These are phyloP conservation scores for Mesembrinibis cayennensis DNA, from an alignment of 2,113 vertebrate species.

Conservation along the genomic window DNA sequence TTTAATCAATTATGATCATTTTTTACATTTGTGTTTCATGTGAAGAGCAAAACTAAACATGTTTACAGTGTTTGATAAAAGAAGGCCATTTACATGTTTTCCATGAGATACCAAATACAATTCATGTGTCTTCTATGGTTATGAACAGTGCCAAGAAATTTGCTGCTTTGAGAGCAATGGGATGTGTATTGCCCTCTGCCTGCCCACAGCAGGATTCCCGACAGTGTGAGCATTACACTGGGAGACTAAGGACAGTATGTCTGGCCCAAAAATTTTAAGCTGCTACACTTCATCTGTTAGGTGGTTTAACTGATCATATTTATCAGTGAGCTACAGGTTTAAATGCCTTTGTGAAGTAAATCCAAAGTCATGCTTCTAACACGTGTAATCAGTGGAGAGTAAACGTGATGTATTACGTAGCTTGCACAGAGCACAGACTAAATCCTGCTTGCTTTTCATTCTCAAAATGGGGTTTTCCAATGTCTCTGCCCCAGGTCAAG, in stretches of 20 bases:
- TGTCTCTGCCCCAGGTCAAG: background rate
- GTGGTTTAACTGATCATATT: background rate
- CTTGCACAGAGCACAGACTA: background rate
- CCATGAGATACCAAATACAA: slow-evolving; percentile 40
- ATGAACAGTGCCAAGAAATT: slow-evolving; percentile 43
- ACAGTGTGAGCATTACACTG: background rate
- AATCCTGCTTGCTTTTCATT: slow-evolving; percentile 15
- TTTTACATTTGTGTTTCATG: slow-evolving; percentile 63
- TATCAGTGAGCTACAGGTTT: slow-evolving; percentile 15
- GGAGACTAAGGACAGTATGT: background rate
- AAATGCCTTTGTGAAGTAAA: slow-evolving; percentile 26
- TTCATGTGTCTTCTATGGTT: slow-evolving; percentile 49
- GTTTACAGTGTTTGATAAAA: slow-evolving; percentile 60
- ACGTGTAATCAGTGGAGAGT: background rate
- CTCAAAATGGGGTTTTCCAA: background rate
- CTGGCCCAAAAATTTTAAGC: background rate
- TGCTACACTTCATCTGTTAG: background rate
- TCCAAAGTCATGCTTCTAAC: slow-evolving; percentile 4
- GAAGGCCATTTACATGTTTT: slow-evolving; percentile 65
- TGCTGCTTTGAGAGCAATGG: background rate
- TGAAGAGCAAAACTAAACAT: slow-evolving; percentile 58
- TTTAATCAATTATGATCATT: slow-evolving; percentile 57
- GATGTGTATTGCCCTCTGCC: slow-evolving; percentile 11
- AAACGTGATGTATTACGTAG: background rate
- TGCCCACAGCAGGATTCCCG: background rate